Evolutionary conservation across 2,888 invertebrate species (phyloP), one percentile per base, ranked within the genome.

Genomic region (Eulithis prunata): DNA sequence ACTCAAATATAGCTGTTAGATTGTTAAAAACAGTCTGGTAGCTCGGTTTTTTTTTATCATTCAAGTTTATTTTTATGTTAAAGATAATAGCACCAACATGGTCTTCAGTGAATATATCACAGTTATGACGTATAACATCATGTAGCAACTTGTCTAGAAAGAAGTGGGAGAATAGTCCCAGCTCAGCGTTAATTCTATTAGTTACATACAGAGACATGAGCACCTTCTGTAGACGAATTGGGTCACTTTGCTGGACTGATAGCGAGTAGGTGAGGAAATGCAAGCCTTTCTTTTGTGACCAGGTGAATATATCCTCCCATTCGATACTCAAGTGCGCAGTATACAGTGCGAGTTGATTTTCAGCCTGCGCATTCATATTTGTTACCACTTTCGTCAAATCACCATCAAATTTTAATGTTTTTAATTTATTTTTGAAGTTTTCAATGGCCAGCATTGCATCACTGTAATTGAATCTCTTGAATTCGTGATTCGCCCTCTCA

Each of bases 1-100:
- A 93, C 70, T 93, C 93, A 82, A 93, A 93, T 55, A 92, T 84
- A 3, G 89, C 90, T 3, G 87, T 91, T 54, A 93, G 76, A 77
- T 93, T 93, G 66, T 87, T 91, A 45, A 93, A 90, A 49, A 93
- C 86, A 1, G 88, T 88, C 76, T 89, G 90, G 57, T 88, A 89
- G 64, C 83, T 88, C 1, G 93, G 93, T 56, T 83, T 86, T 1
- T 81, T 84, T 1, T 69, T 58, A 47, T 92, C 86, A 57, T 84
- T 84, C 6, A 88, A 70, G 71, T 86, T 80, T 51, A 92, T 88
- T 77, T 88, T 91, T 3, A 93, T 91, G 49, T 89, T 91, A 55
- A 91, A 91, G 5, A 89, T 82, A 12, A 93, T 81, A 46, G 92
- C 89, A 57, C 92, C 91, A 5, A 88, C 83, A 52, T 87, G 81